Base-by-base conservation (phyloP, 64 coral and sea anemone species). In the Actinia equina region DNA sequence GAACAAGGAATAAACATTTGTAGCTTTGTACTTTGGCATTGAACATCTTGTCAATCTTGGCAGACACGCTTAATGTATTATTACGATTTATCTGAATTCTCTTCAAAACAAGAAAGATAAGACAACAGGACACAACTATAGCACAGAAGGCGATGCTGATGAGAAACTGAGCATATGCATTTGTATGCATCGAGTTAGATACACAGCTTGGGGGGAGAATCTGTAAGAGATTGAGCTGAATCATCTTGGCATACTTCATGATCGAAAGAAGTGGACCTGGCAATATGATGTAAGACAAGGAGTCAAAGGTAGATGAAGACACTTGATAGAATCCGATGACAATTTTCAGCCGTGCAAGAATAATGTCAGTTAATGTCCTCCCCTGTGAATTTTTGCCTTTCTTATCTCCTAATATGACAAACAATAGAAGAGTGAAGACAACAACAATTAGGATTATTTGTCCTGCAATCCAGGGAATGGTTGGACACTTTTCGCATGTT, bases 401-500 rank as follows among this genome's bases (percentile, higher is more conserved):
- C 43, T 42, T 84, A 4, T 84, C 82, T 59, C 53, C 37, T 27
- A 84, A 59, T 7, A 59, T 57, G 19, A 84, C 52, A 60, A 84
- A 59, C 41, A 59, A 15, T 7, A 84, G 52, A 55, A 84, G 10
- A 12, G 37, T 59, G 8, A 84, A 30, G 41, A 84, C 18, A 19
- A 27, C 55, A 59, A 84, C 17, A 14, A 91, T 58, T 10, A 91
- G 26, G 77, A 86, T 37, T 0, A 91, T 5, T 46, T 91, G 89
- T 43, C 45, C 20, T 22, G 46, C 58, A 51, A 91, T 84, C 89
- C 89, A 91, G 44, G 71, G 89, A 60, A 86, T 15, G 3, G 65
- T 26, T 7, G 89, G 89, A n/a, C 83, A 91, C 58, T 85, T 78
- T 16, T 86, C 52, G 61, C 89, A 91, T 59, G 26, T 91, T 17